Percentiles rank a stretch among this genome's conserved stretches.
Conservation (phyloP, 2,888 invertebrate species). For the Acanthoscelides obtectus region DNA sequence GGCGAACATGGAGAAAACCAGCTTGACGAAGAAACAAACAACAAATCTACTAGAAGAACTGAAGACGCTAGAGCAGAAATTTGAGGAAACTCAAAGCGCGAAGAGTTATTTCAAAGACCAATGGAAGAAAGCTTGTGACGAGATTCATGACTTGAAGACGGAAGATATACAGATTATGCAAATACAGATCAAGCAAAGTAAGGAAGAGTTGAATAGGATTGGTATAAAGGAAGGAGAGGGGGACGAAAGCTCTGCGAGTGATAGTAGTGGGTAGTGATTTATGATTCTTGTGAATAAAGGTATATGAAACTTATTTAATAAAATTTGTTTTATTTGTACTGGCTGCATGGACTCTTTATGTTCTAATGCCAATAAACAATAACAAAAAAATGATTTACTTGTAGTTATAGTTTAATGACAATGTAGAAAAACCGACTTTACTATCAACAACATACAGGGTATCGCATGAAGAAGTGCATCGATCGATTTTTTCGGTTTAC, state of each 20-base stretch:
- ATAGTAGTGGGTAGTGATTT: background rate
- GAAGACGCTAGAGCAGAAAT: constrained; percentile 60
- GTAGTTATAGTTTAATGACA: no score
- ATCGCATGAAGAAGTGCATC: no score
- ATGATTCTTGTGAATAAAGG: background rate
- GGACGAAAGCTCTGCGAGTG: background rate
- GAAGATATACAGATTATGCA: constrained; percentile 53
- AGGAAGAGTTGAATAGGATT: constrained; percentile 36
- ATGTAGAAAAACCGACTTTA: no score
- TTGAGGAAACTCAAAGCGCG: constrained; percentile 58
- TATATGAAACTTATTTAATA: background rate
- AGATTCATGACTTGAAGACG: constrained; percentile 60
- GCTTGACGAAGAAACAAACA: constrained; percentile 62
- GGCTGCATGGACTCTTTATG: no score
- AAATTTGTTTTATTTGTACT: no score
- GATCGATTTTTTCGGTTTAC: no score
- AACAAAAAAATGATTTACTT: no score
- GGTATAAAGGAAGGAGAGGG: constrained; percentile 17
- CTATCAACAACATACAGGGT: no score
- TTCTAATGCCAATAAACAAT: no score
- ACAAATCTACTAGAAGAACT: constrained; percentile 63
- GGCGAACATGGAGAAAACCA: constrained; percentile 51
- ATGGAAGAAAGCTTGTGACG: constrained; percentile 65
- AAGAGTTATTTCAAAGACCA: constrained; percentile 73
- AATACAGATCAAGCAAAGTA: constrained; percentile 50